Evolutionary conservation across 2,888 invertebrate genomes (phyloP).

Genomic region (Anodontia alba): DNA sequence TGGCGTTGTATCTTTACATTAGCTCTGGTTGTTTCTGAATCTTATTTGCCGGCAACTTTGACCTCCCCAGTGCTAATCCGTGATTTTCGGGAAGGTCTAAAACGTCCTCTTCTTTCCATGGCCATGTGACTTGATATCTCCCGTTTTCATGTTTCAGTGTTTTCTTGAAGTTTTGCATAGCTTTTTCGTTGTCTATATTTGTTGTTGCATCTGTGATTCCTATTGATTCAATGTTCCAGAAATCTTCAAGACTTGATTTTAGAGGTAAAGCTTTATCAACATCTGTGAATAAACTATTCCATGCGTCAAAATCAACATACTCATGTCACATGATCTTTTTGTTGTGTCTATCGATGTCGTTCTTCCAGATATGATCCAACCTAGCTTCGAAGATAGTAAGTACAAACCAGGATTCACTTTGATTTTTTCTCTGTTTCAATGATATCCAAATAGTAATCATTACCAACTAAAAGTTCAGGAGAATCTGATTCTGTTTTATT

Average conservation of each 20-base stretch:
- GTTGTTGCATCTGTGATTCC: conserved; percentile 8
- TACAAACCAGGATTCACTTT: too few relatives aligned
- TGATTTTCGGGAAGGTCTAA: conserved; percentile 24
- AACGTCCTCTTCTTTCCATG: too few relatives aligned
- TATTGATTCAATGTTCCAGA: conserved; percentile 32
- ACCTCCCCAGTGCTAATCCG: conserved; percentile 22
- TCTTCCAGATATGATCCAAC: neutral
- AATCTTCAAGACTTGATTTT: conserved; percentile 33
- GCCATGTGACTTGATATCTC: too few relatives aligned
- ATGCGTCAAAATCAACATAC: neutral
- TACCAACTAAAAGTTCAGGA: conserved; percentile 17
- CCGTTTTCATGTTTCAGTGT: conserved; percentile 29
- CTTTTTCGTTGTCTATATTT: conserved; percentile 18
- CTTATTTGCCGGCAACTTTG: conserved; percentile 21
- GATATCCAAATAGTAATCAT: conserved; percentile 24
- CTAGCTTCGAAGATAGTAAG: too few relatives aligned
- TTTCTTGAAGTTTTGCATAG: conserved; percentile 29
- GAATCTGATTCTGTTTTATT: neutral
- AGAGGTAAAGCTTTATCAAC: conserved; percentile 1
- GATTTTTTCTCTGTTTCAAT: neutral
- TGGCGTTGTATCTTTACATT: conserved; percentile 16
- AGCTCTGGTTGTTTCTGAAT: conserved; percentile 18
- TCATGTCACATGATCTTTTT: neutral
- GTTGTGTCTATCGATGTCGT: neutral
- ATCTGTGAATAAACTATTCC: neutral